Conservation (phyloP, 2,888 invertebrate species). For the Heteromyza rotundicornis region DNA sequence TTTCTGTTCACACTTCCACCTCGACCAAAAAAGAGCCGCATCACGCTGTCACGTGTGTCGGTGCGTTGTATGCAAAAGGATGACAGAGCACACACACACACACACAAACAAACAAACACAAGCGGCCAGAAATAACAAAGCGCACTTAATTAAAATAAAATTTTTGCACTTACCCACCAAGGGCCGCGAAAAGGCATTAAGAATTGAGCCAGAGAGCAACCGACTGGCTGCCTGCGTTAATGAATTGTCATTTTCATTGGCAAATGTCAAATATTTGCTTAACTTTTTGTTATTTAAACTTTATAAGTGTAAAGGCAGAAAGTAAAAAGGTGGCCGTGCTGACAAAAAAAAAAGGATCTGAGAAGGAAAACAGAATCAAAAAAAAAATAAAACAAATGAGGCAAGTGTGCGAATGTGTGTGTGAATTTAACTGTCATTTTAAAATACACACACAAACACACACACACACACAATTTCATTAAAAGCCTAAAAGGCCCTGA, state of each 20-base stretch:
- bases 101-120: neutral
- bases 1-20: neutral
- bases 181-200: neutral
- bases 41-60: slow-evolving; percentile 3
- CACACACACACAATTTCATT: too few species aligned
- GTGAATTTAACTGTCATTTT: too few species aligned
- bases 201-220: too few species aligned
- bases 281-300: slow-evolving; percentile 6
- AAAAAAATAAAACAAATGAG: neutral
- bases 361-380: neutral
- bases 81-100: neutral
- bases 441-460: too few species aligned
- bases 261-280: slow-evolving; percentile 1
- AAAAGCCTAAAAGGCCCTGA: too few species aligned
- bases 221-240: slow-evolving; percentile 1
- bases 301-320: slow-evolving; percentile 3
- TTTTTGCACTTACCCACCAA: neutral
- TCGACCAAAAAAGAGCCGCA: neutral
- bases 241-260: slow-evolving; percentile 6
- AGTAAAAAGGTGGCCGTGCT: neutral
- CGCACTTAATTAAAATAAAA: slow-evolving; percentile 8
- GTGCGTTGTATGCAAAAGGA: neutral
- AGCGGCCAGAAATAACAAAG: slow-evolving; percentile 1
- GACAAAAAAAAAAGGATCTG: neutral
- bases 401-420: neutral